Evolutionary conservation across 2,888 invertebrate genomes (phyloP), one percentile per base, ranked within the genome.

Genomic region (Rapana venosa): DNA sequence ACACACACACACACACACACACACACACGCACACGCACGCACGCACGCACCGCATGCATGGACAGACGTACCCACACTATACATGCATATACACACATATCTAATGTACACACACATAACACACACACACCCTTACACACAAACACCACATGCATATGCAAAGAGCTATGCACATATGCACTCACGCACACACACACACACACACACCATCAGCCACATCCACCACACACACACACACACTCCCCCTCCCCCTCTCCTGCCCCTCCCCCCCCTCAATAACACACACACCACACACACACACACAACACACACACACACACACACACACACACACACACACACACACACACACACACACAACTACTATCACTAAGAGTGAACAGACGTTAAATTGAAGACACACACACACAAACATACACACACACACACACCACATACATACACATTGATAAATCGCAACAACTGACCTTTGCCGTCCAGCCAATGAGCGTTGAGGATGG

Each of bases 401-500:
- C 17, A 22, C 15, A 2, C 17, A 2, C 22, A 13, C 22, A n/a
- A n/a, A n/a, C n/a, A n/a, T n/a, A n/a, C 79, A 0, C 35, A 79
- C 79, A 79, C 79, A 79, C 79, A 79, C 35, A 79, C 17, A 32
- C 35, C 2, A 79, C 35, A 79, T 35, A 79, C 79, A 79, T 11
- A 32, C 79, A 79, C n/a, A n/a, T n/a, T n/a, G n/a, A 5, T 81
- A 15, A 79, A 11, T 20, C 79, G n/a, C 32, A 81, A 22, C 11
- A 26, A 92, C 93, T 93, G 90, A 94, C 94, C 93, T 91, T 93
- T 91, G 11, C 93, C 93, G 58, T 93, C 92, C 5, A 95, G 87
- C 95, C 95, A 95, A 87, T 93, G 91, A 26, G 92, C 90, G 91
- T 93, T 94, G 26, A 93, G 91, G 36, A 94, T 93, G 32, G 94